Base-by-base conservation (phyloP, 2,113 vertebrate genomes). In the Paracanthobrama guichenoti region DNA sequence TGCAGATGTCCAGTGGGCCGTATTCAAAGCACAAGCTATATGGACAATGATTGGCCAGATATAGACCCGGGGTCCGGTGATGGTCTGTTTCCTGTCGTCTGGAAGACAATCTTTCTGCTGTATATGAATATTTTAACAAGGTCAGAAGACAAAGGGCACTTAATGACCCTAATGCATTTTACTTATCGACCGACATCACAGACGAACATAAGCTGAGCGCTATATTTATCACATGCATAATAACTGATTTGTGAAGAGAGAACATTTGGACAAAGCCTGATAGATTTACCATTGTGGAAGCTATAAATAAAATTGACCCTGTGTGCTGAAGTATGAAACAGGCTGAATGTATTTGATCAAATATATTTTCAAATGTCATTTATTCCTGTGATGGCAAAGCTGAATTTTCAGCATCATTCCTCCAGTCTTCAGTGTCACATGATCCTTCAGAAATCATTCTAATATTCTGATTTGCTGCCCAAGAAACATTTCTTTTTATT, bases 91-190 rank as follows among this genome's bases (percentile, higher is more conserved):
- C 59, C 35, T 81, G 75, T 82, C 14, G 12, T 76, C 74, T 46
- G 22, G 39, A 69, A 69, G 86, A 85, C 79, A 57, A n/a, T 74
- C 84, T 87, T 82, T 88, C 69, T 62, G 67, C 10, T 83, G 59
- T 83, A 44, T 66, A 80, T 88, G 84, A 85, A 85, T 88, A 88
- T 83, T 88, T 88, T 42, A 88, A 69, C 79, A 85, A 48, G 69
- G 81, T 74, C 75, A 87, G 35, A 74, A 75, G 53, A 84, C 22
- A 28, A 81, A 84, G 62, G 77, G 31, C 69, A 62, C 57, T 59
- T 79, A 72, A 85, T 66, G 80, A 69, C 72, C 57, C 57, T 85
- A 73, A 60, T 83, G 75, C 35, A 72, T 67, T 82, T 48, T 46
- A 50, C 14, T 66, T 53, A 72, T 39, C 72, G 48, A 82, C 76